Evolutionary conservation across 2,888 invertebrate species (phyloP).

Genomic region (Agrotis clavis): DNA sequence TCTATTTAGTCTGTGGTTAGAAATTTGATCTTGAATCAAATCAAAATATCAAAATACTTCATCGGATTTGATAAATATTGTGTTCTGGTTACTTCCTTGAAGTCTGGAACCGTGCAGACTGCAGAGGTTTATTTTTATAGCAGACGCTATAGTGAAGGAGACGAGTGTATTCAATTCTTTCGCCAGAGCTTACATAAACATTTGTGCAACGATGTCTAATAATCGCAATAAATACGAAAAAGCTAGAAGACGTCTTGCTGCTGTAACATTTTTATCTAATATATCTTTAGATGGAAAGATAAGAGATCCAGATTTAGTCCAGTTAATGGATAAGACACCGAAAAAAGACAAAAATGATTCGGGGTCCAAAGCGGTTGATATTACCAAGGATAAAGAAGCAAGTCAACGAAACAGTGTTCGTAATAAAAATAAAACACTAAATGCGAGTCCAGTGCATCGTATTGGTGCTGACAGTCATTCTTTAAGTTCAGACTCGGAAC

Average conservation of each 20-base stretch:
- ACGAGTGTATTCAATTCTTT: slow-evolving; percentile 21
- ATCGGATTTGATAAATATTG: slow-evolving; percentile 30
- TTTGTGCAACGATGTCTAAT: slow-evolving; percentile 74
- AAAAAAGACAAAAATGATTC: slow-evolving; percentile 77
- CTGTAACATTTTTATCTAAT: slow-evolving; percentile 98
- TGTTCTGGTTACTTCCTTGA: slow-evolving; percentile 23
- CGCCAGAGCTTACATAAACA: slow-evolving; percentile 52
- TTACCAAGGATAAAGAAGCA: slow-evolving; percentile 76
- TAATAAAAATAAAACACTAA: slow-evolving; percentile 79
- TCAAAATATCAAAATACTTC: slow-evolving; percentile 14
- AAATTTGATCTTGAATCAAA: slow-evolving; percentile 31
- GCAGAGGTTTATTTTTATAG: slow-evolving; percentile 41
- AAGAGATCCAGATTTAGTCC: slow-evolving; percentile 92
- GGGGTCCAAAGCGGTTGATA: slow-evolving; percentile 69
- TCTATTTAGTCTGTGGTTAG: too few species aligned
- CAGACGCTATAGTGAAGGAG: slow-evolving; percentile 6
- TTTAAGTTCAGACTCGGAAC: slow-evolving; percentile 94
- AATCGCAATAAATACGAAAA: slow-evolving; percentile 91
- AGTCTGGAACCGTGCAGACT: slow-evolving; percentile 16
- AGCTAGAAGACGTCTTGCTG: slow-evolving; percentile 96
- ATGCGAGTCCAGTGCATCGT: slow-evolving; percentile 82
- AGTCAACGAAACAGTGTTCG: slow-evolving; percentile 75
- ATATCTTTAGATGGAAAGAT: slow-evolving; percentile 98
- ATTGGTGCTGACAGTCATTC: slow-evolving; percentile 90
- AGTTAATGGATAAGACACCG: slow-evolving; percentile 73